These are phyloP conservation scores for Tetranychus urticae DNA, from an alignment of 1,140 invertebrate species.

Conservation along the genomic window DNA sequence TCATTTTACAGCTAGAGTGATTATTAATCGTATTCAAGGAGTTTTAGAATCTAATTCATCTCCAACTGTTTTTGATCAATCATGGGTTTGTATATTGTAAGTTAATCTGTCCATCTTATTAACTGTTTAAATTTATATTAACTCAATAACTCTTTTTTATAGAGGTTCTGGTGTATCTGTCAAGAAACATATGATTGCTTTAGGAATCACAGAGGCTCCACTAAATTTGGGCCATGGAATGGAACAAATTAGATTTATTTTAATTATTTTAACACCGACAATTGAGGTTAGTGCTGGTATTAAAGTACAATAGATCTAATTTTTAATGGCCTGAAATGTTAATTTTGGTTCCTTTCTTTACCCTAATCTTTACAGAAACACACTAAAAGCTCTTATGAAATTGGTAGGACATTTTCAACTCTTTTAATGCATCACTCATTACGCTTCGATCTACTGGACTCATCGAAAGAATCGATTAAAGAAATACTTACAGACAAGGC, in stretches of 20 bases:
- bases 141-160: background rate
- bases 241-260: background rate
- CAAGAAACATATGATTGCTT: background rate
- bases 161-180: background rate
- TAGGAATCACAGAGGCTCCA: background rate
- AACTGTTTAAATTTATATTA: background rate
- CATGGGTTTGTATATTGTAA: background rate
- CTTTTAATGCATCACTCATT: conserved; percentile 12
- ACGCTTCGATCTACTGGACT: conserved; percentile 7
- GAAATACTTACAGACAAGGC: background rate
- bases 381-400: conserved; percentile 16
- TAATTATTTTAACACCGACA: background rate
- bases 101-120: background rate
- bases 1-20: background rate
- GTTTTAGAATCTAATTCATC: background rate
- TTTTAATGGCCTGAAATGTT: too few relatives aligned
- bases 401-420: conserved; percentile 16
- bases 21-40: background rate
- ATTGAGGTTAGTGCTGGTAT: background rate
- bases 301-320: too few relatives aligned
- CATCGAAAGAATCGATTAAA: background rate
- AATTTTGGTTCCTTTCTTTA: background rate
- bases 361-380: background rate
- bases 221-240: background rate
- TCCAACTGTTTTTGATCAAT: background rate